Percentiles rank a stretch among this genome's conserved stretches.
These are phyloP conservation scores for Callyntrura guangdongensis DNA, from an alignment of 2,888 invertebrate species.

Conservation along the genomic window DNA sequence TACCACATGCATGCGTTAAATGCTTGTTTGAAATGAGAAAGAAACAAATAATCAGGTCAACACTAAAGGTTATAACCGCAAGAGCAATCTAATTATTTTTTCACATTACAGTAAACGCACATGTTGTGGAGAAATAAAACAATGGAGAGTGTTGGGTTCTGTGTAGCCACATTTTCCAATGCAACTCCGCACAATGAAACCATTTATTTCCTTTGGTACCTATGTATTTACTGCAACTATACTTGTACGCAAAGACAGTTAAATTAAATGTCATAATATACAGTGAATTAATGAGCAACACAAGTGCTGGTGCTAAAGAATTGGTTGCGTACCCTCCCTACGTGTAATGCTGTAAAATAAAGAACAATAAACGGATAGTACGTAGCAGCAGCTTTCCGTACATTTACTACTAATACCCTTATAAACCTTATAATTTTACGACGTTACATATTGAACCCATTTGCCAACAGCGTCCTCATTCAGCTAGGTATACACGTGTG, in stretches of 20 bases:
- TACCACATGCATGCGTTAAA: neutral
- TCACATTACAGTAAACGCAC: no score
- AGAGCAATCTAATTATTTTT: no score
- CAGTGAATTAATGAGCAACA: slow-evolving; percentile 48
- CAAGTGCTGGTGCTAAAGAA: slow-evolving; percentile 32
- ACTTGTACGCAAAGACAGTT: slow-evolving; percentile 11
- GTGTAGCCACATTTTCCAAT: neutral
- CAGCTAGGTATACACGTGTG: slow-evolving; percentile 21
- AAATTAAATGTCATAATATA: slow-evolving; percentile 45
- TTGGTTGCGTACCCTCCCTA: neutral
- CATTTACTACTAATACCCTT: slow-evolving; percentile 23
- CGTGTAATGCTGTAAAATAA: slow-evolving; percentile 6
- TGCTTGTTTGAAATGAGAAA: neutral
- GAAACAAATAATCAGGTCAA: neutral
- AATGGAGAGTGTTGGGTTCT: no score
- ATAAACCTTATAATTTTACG: slow-evolving; percentile 38
- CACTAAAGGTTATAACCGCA: no score
- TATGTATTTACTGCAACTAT: neutral
- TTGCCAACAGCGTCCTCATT: slow-evolving; percentile 31
- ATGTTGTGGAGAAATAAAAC: no score
- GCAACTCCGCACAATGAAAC: neutral
- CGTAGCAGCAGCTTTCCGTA: neutral
- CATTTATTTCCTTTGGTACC: neutral
- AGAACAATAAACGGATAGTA: slow-evolving; percentile 1
- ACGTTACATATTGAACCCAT: slow-evolving; percentile 48